These are phyloP conservation scores for Cnemophilus loriae DNA, from an alignment of 2,113 vertebrate genomes.

Conservation along the genomic window DNA sequence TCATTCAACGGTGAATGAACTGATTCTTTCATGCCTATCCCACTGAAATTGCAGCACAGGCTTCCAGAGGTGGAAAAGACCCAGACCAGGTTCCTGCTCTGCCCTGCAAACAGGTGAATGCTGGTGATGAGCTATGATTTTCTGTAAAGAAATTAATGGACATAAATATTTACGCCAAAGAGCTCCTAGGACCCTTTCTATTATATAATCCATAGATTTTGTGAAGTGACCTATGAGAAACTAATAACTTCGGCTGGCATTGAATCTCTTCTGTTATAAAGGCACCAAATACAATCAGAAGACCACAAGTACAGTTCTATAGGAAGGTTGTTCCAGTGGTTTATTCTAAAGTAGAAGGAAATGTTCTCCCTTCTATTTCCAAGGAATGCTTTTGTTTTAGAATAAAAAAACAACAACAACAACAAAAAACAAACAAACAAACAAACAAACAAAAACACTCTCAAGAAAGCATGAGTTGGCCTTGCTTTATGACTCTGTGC, in stretches of 20 bases:
- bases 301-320: neutral
- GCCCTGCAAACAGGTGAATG: neutral
- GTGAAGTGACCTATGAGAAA: neutral
- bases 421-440: too few species aligned
- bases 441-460: neutral
- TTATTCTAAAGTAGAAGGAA: neutral
- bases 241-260: neutral
- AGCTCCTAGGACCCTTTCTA: neutral
- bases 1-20: neutral
- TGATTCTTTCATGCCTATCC: neutral
- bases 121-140: neutral
- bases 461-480: neutral
- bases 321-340: neutral
- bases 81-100: neutral
- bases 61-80: neutral
- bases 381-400: neutral
- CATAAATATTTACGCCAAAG: neutral
- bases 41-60: neutral
- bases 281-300: neutral
- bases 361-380: neutral
- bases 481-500: neutral
- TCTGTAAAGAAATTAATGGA: neutral
- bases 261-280: neutral
- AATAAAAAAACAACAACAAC: too few species aligned
- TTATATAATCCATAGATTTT: neutral